Base-by-base conservation (phyloP, 2,888 invertebrate genomes). In the Troglohyphantes excavatus region DNA sequence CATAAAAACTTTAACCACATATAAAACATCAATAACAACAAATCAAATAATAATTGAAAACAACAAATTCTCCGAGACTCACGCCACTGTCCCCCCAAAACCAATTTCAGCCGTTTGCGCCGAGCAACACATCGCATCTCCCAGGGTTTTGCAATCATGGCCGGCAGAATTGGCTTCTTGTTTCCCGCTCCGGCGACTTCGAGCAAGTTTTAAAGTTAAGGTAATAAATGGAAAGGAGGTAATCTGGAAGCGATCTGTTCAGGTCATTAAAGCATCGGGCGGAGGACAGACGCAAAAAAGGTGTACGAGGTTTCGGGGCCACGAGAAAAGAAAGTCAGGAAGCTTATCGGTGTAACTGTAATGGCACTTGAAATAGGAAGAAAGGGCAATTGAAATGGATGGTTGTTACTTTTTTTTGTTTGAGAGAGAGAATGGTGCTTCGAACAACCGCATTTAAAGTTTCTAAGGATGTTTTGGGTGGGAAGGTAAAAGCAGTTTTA, bases 231-330 rank as follows among this genome's bases (percentile, higher is more conserved):
- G 65, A 61, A 81, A 88, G 73, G 67, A 81, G 81, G 87, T 81
- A 88, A 88, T 88, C 87, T 88, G 81, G 81, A 73, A 88, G 72
- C 87, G 81, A 88, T 88, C 87, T 73, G 87, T 81, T 73, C 81
- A 75, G 61, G 87, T 81, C 73, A 88, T 88, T 88, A 88, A 88
- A 88, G 73, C 72, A 29, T 65, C 79, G 21, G 70, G 43, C n/a
- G 11, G 29, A 29, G 19, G 43, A 46, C 39, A 67, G 27, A 33
- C 7, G 59, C 6, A 29, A 23, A 27, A 29, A 65, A 27, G 23
- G 21, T 17, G n/a, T 53, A 19, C 23, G 33, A 11, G 63, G 46
- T 67, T 46, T n/a, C n/a, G 26, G 33, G 46, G 0, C 27, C 21
- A 23, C 21, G 17, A 72, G 26, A 29, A 21, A 33, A 29, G 21